Evolutionary conservation across 2,888 invertebrate species (phyloP).

Genomic region (Mythimna lalbum): DNA sequence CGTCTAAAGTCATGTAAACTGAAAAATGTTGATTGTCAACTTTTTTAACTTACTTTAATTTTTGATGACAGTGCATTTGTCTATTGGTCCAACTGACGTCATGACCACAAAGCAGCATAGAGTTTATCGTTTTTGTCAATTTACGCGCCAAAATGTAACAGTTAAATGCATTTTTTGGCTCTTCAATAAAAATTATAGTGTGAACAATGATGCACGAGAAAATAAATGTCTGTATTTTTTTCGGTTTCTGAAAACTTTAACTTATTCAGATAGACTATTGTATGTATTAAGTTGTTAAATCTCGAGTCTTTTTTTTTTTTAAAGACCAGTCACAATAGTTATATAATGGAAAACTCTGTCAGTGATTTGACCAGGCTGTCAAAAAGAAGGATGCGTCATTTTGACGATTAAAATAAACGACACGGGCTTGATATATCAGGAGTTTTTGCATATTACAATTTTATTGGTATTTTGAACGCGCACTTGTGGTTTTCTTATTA

Average conservation of each 20-base stretch:
- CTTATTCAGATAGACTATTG: not conserved
- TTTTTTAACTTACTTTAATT: no score
- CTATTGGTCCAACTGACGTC: no score
- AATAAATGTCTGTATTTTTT: not conserved
- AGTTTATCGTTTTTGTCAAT: no score
- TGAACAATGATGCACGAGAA: not conserved
- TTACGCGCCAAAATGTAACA: no score
- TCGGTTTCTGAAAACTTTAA: not conserved
- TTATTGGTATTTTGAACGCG: slow-evolving; percentile 15
- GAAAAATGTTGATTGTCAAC: no score
- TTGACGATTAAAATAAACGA: slow-evolving; percentile 13
- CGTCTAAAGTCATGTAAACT: not conserved
- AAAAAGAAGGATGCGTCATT: not conserved
- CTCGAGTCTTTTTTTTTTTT: not conserved
- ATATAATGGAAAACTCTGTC: not conserved
- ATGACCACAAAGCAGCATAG: no score
- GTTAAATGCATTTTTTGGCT: no score
- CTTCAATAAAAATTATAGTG: no score
- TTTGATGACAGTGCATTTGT: no score
- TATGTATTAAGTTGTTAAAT: not conserved
- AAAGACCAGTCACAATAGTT: not conserved
- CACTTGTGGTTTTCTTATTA: slow-evolving; percentile 13
- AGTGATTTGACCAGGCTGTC: not conserved
- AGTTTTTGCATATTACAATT: slow-evolving; percentile 13
- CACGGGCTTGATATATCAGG: not conserved